Evolutionary conservation across 2,113 vertebrate genomes (phyloP).

Genomic region (Saccopteryx bilineata): DNA sequence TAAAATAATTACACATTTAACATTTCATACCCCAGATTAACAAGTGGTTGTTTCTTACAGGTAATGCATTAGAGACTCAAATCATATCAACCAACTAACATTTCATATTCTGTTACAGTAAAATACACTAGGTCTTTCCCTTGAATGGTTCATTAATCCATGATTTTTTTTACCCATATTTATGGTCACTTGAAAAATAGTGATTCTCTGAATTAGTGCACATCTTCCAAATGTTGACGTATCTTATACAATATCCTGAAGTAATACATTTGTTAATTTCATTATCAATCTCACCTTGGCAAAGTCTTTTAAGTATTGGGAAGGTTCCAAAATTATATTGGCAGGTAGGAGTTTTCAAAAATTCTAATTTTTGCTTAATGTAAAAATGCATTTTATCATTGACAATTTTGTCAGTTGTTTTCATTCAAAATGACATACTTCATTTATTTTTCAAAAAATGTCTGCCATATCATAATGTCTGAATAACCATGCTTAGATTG

Average conservation of each 20-base stretch:
- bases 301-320: neutral
- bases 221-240: neutral
- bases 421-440: neutral
- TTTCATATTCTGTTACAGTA: neutral
- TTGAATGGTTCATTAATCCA: neutral
- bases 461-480: neutral
- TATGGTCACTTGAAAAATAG: constrained; percentile 38
- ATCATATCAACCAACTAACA: neutral
- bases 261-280: neutral
- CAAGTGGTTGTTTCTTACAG: constrained; percentile 15
- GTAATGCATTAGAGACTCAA: neutral
- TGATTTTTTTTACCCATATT: neutral
- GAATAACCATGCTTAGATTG: neutral
- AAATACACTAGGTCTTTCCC: neutral
- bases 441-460: constrained; percentile 30
- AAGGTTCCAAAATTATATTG: neutral
- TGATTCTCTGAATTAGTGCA: neutral
- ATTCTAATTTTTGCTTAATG: constrained; percentile 48
- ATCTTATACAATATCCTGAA: constrained; percentile 2
- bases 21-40: neutral
- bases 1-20: neutral
- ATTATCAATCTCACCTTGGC: neutral
- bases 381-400: constrained; percentile 21
- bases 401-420: constrained; percentile 46
- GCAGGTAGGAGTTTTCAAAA: neutral